phyloP scores from a whole-genome alignment of 2,888 invertebrate genomes.

The Cecidostiba fungosa region DNA sequence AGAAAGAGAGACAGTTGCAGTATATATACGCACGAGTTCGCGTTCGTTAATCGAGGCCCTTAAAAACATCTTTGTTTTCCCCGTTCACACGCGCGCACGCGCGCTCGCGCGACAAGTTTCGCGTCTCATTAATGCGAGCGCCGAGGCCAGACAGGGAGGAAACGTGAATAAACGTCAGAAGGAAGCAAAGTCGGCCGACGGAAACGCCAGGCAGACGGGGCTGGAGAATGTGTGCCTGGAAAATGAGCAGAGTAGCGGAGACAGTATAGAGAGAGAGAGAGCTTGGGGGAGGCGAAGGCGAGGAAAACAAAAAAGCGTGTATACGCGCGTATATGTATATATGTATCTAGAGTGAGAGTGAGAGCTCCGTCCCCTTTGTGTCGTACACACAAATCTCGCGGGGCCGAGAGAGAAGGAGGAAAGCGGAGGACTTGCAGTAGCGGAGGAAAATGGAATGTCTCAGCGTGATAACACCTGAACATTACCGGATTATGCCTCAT shows the following conservation, averaged over 20 bases:
- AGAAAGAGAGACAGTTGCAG: not conserved
- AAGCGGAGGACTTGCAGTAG: not conserved
- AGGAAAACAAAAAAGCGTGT: not conserved
- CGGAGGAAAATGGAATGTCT: constrained; percentile 56
- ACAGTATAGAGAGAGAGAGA: constrained; percentile 18
- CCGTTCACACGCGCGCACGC: not conserved
- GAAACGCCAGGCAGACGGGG: constrained; percentile 39
- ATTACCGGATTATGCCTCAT: constrained; percentile 54
- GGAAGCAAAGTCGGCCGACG: constrained; percentile 37
- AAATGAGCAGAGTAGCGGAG: constrained; percentile 45
- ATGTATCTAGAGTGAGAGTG: not conserved
- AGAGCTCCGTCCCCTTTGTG: constrained; percentile 45
- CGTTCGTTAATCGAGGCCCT: constrained; percentile 58
- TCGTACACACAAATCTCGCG: constrained; percentile 46
- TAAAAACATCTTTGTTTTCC: constrained; percentile 53
- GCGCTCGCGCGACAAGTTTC: not conserved
- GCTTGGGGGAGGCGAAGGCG: not conserved
- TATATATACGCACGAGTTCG: not conserved
- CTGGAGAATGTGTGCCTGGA: constrained; percentile 35
- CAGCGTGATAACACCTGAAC: constrained; percentile 52
- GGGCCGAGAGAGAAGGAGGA: not conserved
- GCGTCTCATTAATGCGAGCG: constrained; percentile 49
- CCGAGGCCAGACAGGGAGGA: not conserved
- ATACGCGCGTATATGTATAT: not conserved
- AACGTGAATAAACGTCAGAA: not conserved